phyloP scores from a whole-genome alignment of 2,888 invertebrate genomes.

The Acrobasis consociella region DNA sequence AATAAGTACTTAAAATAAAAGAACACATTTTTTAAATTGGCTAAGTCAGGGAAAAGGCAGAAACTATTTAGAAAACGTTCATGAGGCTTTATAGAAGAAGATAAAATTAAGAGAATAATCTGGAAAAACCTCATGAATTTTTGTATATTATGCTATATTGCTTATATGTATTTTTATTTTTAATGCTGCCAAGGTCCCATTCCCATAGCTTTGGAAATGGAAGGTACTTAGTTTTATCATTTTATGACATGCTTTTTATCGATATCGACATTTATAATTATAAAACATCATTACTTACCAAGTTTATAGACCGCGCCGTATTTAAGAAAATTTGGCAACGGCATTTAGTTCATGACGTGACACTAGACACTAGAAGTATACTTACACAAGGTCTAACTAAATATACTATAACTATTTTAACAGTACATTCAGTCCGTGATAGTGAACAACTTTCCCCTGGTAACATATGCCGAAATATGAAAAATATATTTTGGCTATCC shows the following conservation, averaged over 20 bases:
- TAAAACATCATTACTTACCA: not conserved
- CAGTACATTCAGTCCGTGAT: too few species aligned
- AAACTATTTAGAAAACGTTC: conserved; percentile 24
- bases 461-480: too few species aligned
- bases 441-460: too few species aligned
- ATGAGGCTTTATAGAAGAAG: conserved; percentile 20
- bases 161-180: conserved; percentile 73
- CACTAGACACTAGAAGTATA: too few species aligned
- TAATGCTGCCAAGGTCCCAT: conserved; percentile 81
- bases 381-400: too few species aligned
- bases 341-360: too few species aligned
- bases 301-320: too few species aligned
- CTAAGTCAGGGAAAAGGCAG: conserved; percentile 27
- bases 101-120: not conserved
- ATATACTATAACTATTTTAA: too few species aligned
- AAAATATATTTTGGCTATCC: too few species aligned
- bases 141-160: conserved; percentile 51
- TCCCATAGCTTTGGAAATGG: conserved; percentile 82
- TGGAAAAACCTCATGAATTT: conserved; percentile 31
- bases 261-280: not conserved
- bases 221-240: conserved; percentile 69
- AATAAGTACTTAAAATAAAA: not conserved
- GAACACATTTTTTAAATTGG: too few species aligned
- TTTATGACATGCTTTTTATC: conserved; percentile 26
- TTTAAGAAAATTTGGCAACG: too few species aligned